Evolutionary conservation across 2,888 invertebrate species (phyloP), one percentile per base, ranked within the genome.

Genomic region (Ophion slaviceki): DNA sequence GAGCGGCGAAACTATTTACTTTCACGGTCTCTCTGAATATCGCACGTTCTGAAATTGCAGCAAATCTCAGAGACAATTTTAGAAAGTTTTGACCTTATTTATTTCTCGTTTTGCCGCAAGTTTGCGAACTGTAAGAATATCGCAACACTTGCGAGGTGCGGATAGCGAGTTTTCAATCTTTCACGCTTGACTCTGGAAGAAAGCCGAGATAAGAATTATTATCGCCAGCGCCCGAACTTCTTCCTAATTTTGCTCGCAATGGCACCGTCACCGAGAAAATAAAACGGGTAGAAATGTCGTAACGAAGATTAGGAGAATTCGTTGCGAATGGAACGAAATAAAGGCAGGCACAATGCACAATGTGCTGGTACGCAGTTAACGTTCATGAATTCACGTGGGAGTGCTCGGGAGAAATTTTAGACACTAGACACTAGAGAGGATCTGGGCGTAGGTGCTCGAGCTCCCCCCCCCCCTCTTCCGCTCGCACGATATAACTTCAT

Each of bases 81-180:
- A 80, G 75, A 80, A 76, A 84, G 75, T 68, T 71, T 75, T 71
- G 84, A 80, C 84, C 75, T 57, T 45, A 76, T 71, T 47, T 5
- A 74, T 78, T 36, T 53, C 78, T 67, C 78, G 72, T 40, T 61
- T 78, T 24, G 57, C 24, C 78, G 53, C 70, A 59, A 67, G 61
- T 74, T 68, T 47, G 20, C 47, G 8, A 62, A 79, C 66, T 45
- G 72, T 32, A 47, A 67, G 14, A 32, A 17, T n/a, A 66, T 61
- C 24, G 24, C n/a, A 36, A 14, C 36, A 76, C 71, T 57, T 32
- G 64, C 57, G 57, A 45, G 71, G 64, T 62, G 47, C 45, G n/a
- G 45, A 64, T 28, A n/a, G 53, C 40, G 20, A 67, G 40, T 67
- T 28, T 62, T 5, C 62, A 14, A 53, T 64, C n/a, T 40, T 59